phyloP scores from a whole-genome alignment of 2,797 vertebrate genomes.

The Pseudopleuronectes americanus region DNA sequence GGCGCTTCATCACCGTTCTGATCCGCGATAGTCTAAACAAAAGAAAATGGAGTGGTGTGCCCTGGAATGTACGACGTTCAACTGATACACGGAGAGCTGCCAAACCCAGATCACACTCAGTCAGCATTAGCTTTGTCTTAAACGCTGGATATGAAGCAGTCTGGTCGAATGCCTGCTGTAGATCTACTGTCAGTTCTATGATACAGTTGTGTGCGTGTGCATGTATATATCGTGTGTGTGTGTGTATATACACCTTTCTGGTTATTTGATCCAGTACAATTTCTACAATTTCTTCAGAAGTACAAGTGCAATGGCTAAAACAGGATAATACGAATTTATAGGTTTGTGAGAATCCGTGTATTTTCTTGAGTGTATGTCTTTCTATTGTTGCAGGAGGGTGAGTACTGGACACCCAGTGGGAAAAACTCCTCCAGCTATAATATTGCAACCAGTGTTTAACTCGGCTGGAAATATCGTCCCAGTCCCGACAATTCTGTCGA shows the following conservation, averaged over 20 bases:
- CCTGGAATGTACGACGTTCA: conserved; percentile 5
- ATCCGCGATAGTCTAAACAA: conserved; percentile 50
- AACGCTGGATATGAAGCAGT: neutral
- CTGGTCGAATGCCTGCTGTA: neutral
- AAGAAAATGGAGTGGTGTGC: neutral
- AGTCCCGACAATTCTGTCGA: conserved; percentile 41
- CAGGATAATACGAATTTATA: conserved; percentile 1
- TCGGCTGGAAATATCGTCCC: conserved; percentile 48
- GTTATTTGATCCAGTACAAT: neutral
- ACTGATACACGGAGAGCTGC: neutral
- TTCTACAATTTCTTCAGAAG: neutral
- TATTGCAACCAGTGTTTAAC: conserved; percentile 26
- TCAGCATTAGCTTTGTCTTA: conserved; percentile 1
- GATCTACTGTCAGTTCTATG: neutral
- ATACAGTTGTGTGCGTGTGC: neutral
- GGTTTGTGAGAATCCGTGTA: neutral
- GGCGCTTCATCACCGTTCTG: conserved; percentile 19
- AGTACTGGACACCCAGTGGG: conserved; percentile 26
- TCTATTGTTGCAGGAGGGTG: conserved; percentile 22
- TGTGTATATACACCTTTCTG: neutral
- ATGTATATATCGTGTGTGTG: too few species aligned
- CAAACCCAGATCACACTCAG: conserved; percentile 1
- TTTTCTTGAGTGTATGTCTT: neutral
- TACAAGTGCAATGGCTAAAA: neutral
- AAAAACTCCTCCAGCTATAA: conserved; percentile 20